Evolutionary conservation across 2,797 vertebrate genomes (phyloP), one percentile per base, ranked within the genome.

Genomic region (Xerus rutilus): DNA sequence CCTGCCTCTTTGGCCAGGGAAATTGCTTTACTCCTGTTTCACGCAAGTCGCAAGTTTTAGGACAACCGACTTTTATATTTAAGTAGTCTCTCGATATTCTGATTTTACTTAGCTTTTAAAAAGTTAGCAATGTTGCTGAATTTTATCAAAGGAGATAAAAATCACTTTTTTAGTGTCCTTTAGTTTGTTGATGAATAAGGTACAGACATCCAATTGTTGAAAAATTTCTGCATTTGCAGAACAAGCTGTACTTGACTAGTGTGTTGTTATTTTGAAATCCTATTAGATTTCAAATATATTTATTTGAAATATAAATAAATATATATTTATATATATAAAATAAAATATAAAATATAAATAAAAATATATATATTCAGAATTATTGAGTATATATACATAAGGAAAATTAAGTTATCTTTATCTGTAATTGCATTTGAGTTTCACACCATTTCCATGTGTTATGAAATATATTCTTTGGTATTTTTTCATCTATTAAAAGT

Each of bases 121-220:
- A 93, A 81, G 35, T 14, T 32, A 85, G 39, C 18, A 72, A 8
- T 70, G 32, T 91, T 43, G 64, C 28, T 91, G 47, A 81, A 54
- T 91, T 88, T 81, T 77, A 70, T 87, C 49, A 81, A 94, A 83
- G 10, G 11, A n/a, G 59, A 54, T 86, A 69, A 85, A 95, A 94
- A 52, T 52, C 14, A 52, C 49, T 39, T 5, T 59, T 74, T 91
- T 67, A 72, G 9, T 70, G 47, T 81, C 3, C 64, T 88, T 95
- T 81, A 88, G 45, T 83, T 87, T 81, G 18, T 57, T 87, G 32
- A 65, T 76, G 86, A 77, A 64, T 89, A 57, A 54, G 20, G 39
- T 62, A 73, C 62, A 65, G 77, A 74, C 14, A 11, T 94, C 67
- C 5, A 65, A 64, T 47, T 64, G 59, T 59, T 90, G 32, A 92